Base-by-base conservation (phyloP, 2,113 vertebrate species). In the Gallinago media region DNA sequence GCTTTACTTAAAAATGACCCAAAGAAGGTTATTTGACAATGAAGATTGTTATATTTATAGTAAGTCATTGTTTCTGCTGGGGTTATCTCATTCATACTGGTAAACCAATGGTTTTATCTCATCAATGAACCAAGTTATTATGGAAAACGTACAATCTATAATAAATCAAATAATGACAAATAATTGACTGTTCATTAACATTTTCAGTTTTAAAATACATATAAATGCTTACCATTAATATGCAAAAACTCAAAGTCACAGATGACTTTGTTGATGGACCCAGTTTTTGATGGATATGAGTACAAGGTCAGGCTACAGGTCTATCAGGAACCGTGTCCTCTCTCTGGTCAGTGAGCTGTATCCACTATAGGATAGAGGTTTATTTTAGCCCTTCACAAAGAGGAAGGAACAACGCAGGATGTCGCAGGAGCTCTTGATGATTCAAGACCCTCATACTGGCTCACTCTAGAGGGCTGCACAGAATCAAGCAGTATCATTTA, bases 301-400 rank as follows among this genome's bases (percentile, higher is more conserved):
- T 26, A 40, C 26, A 74, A 81, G 9, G 8, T 6, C 61, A 61
- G 21, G 36, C 13, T 75, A 31, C 21, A 74, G 4, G 1, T 85
- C 42, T 77, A 14, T 34, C 21, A 1, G 1, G 15, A 81, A 34
- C 11, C 2, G 1, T n/a, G 21, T 36, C 34, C 32, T 29, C 0
- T 36, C 38, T 25, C 44, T 80, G 12, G 26, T 56, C 16, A 34
- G 5, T 20, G 17, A 16, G 27, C 17, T n/a, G 1, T 26, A 66
- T 40, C 21, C 66, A 2, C 14, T 61, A 38, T 3, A 73, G 58
- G 16, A 18, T 52, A 20, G 4, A 68, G 29, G 7, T 16, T 61
- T 66, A 44, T 27, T 63, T 46, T 70, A 5, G 6, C 26, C 26
- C 9, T 49, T 49, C 49, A 44, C 8, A 9, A 65, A 84, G 32